These are phyloP conservation scores for Drosophila koepferae DNA, from an alignment of 2,888 invertebrate genomes.

Conservation along the genomic window DNA sequence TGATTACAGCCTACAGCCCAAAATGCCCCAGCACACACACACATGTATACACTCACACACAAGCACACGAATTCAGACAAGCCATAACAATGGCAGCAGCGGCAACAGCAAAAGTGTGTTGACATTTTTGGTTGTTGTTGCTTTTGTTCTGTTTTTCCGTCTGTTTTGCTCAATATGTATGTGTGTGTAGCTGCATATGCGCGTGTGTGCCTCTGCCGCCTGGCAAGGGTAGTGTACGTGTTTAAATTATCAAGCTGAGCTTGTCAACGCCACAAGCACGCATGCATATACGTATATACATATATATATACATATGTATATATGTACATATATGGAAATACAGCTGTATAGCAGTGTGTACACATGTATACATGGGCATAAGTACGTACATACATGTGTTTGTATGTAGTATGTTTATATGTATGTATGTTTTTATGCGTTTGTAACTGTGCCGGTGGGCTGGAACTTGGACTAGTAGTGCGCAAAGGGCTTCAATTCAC, in stretches of 20 bases:
- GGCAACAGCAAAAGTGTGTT: conserved; percentile 68
- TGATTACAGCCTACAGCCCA: conserved; percentile 63
- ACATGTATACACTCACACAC: conserved; percentile 4
- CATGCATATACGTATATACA: conserved; percentile 36
- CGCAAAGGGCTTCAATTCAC: conserved; percentile 56
- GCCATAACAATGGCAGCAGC: conserved; percentile 53
- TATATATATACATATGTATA: conserved; percentile 9
- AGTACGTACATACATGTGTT: conserved; percentile 6
- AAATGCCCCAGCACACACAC: conserved; percentile 32
- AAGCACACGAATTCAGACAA: conserved; percentile 16
- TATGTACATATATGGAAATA: conserved; percentile 18
- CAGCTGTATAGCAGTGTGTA: conserved; percentile 28
- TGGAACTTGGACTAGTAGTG: conserved; percentile 54
- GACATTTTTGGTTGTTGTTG: conserved; percentile 65
- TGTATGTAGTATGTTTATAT: neutral
- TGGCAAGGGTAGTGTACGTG: conserved; percentile 65
- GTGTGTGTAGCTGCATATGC: conserved; percentile 11
- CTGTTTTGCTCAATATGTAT: conserved; percentile 76
- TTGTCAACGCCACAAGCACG: conserved; percentile 69
- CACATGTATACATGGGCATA: conserved; percentile 12
- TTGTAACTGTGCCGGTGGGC: conserved; percentile 39
- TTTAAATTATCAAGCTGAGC: conserved; percentile 78
- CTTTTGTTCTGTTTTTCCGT: conserved; percentile 58
- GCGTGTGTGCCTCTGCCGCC: conserved; percentile 23
- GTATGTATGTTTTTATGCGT: conserved; percentile 14